phyloP scores from a whole-genome alignment of 2,888 invertebrate genomes.

The Ichneumoninae sp. region DNA sequence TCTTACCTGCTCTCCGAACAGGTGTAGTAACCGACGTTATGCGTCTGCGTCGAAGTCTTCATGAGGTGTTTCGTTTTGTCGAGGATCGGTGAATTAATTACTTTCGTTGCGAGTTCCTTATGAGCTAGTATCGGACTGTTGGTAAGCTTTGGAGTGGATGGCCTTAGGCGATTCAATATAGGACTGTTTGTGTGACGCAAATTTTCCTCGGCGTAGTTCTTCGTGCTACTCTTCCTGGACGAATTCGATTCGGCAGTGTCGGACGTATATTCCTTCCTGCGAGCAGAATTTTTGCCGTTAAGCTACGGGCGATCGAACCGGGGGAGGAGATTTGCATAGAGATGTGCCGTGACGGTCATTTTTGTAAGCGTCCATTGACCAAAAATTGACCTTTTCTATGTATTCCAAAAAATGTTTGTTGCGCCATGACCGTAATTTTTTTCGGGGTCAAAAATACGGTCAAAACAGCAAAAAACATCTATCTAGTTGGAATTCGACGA shows the following conservation, averaged over 20 bases:
- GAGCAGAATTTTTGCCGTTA: not conserved
- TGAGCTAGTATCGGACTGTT: constrained; percentile 79
- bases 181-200: constrained; percentile 78
- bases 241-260: constrained; percentile 78
- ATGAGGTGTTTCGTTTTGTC: constrained; percentile 75
- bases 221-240: constrained; percentile 75
- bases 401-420: too few species aligned
- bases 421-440: too few species aligned
- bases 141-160: constrained; percentile 77
- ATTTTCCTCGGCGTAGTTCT: constrained; percentile 73
- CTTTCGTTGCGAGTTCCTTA: constrained; percentile 73
- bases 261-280: constrained; percentile 75
- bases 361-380: too few species aligned
- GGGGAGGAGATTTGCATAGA: too few species aligned
- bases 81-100: constrained; percentile 74
- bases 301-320: not conserved
- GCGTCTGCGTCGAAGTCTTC: constrained; percentile 73
- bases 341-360: too few species aligned
- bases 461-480: too few species aligned
- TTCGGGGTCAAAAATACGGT: too few species aligned
- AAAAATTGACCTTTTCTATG: not conserved
- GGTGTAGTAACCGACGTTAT: constrained; percentile 79
- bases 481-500: too few species aligned
- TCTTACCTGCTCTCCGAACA: constrained; percentile 78
- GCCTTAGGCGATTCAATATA: constrained; percentile 74